Evolutionary conservation across 2,888 invertebrate species (phyloP), one percentile per base, ranked within the genome.

Genomic region (Cataglyphis albicans): DNA sequence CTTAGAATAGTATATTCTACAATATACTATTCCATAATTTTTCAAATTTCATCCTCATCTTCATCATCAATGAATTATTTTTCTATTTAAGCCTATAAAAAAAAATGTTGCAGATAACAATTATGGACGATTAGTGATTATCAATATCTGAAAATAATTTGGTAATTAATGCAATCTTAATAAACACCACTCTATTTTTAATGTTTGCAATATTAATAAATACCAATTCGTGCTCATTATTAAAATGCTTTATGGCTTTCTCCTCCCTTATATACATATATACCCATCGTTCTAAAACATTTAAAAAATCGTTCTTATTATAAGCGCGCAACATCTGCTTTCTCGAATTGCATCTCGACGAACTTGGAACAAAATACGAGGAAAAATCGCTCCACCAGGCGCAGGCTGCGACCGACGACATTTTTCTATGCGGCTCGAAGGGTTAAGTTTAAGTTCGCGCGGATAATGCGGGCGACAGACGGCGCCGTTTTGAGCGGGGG

Each of bases 381-480:
- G 78, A 48, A 80, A 78, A 59, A 25, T 78, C 32, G 44, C 57
- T 32, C 41, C 41, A 32, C 29, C 70, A 41, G 83, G 57, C 68
- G 70, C 74, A 65, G 41, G 68, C 48, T 76, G 78, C 61, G 80
- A 55, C n/a, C 57, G 32, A 57, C 73, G 72, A 48, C 76, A 85
- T 88, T 89, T 85, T 85, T 82, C 82, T 55, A 52, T 65, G 35
- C 81, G 59, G 32, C 70, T 61, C 83, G 67, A 86, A 87, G 87
- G 93, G 91, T 91, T 91, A 90, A 90, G 90, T 91, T 90, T 81
- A 86, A 90, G 86, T 89, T 90, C 82, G 86, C 85, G 84, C 84
- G 88, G 87, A 91, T 93, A 92, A 93, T 92, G 87, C 86, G 90
- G 84, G 90, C 87, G 88, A 87, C 93, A 91, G 92, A 89, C 92